A percentile compares a stretch with the other conserved stretches of the same genome.
These are phyloP conservation scores for Orthonychiurus folsomi DNA, from an alignment of 2,888 invertebrate species.

Conservation along the genomic window DNA sequence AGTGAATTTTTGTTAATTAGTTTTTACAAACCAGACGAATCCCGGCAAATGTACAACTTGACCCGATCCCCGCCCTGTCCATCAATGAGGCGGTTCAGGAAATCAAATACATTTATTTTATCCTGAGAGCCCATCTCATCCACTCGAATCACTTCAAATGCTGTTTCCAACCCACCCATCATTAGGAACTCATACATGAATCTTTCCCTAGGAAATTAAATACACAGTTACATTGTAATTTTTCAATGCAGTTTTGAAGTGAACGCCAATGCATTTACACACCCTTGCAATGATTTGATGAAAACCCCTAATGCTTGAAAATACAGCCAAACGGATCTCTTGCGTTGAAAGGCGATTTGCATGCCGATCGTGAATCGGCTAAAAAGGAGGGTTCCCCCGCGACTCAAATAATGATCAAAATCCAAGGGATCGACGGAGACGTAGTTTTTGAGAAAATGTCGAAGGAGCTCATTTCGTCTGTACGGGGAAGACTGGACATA, in stretches of 20 bases:
- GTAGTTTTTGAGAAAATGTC: slow-evolving; percentile 27
- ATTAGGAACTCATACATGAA: slow-evolving; percentile 31
- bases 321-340: slow-evolving; percentile 28
- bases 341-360: slow-evolving; percentile 31
- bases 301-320: slow-evolving; percentile 32
- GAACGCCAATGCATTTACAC: slow-evolving; percentile 5
- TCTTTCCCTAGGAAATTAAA: slow-evolving; percentile 22
- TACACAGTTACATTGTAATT: background rate
- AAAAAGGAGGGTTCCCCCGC: slow-evolving; percentile 32
- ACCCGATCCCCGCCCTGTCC: slow-evolving; percentile 29
- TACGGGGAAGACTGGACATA: slow-evolving; percentile 12
- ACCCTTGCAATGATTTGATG: slow-evolving; percentile 31
- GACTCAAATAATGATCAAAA: slow-evolving; percentile 25
- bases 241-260: background rate
- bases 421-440: slow-evolving; percentile 27
- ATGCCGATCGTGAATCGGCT: slow-evolving; percentile 30
- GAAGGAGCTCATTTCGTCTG: slow-evolving; percentile 24
- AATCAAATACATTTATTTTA: slow-evolving; percentile 34
- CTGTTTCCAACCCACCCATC: slow-evolving; percentile 29
- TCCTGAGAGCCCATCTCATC: slow-evolving; percentile 26
- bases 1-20: background rate
- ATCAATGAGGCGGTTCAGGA: slow-evolving; percentile 31
- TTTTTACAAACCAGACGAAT: slow-evolving; percentile 26
- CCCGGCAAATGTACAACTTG: slow-evolving; percentile 33
- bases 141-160: slow-evolving; percentile 32